Conservation (phyloP, 2,113 vertebrate genomes). For the Scopus umbretta region DNA sequence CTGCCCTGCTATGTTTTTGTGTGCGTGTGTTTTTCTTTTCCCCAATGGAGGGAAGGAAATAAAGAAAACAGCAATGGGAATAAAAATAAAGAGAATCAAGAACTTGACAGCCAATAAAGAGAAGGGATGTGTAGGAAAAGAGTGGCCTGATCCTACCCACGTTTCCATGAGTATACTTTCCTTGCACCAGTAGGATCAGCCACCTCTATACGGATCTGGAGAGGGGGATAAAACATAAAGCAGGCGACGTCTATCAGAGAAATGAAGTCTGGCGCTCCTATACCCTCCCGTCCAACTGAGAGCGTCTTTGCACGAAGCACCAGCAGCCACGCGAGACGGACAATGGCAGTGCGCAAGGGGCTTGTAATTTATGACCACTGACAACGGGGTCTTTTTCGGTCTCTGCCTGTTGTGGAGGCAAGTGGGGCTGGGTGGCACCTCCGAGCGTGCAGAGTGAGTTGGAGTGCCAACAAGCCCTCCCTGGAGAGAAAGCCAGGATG, state of each 20-base stretch:
- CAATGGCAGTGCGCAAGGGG: fast-evolving
- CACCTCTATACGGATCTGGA: not conserved
- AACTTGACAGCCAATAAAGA: not conserved
- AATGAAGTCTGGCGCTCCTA: not conserved
- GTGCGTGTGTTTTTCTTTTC: not conserved
- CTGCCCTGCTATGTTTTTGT: not conserved
- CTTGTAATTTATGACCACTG: not conserved
- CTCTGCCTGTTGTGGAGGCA: not conserved
- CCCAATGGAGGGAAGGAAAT: not conserved
- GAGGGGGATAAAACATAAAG: not conserved
- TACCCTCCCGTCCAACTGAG: not conserved
- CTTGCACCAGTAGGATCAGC: not conserved
- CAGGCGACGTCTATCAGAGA: fast-evolving
- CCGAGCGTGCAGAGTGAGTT: fast-evolving
- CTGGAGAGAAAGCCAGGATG: not conserved
- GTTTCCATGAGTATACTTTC: not conserved
- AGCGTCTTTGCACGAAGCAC: not conserved
- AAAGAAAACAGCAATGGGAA: not conserved
- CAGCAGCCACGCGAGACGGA: fast-evolving
- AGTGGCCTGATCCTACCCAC: not conserved
- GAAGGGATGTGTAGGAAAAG: not conserved
- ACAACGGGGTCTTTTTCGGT: not conserved
- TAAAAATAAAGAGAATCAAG: not conserved
- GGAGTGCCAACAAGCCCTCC: not conserved
- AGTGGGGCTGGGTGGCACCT: not conserved